These are phyloP conservation scores for Hypsopygia costalis DNA, from an alignment of 2,888 invertebrate genomes.

Conservation along the genomic window DNA sequence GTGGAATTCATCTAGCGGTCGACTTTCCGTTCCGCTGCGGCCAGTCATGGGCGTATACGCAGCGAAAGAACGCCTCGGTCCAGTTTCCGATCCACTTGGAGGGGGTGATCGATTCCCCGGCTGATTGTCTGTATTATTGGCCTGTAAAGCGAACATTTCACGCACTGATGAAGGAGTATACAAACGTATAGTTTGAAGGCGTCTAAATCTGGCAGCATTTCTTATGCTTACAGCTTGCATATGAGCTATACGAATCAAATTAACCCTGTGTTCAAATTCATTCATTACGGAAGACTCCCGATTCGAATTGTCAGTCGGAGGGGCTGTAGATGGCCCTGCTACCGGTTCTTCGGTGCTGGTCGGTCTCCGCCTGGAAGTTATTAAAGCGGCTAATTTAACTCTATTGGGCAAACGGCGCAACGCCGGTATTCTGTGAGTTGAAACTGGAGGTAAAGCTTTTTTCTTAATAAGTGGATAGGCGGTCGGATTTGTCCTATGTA, in stretches of 20 bases:
- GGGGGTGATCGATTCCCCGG: constrained; percentile 33
- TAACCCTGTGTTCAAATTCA: constrained; percentile 58
- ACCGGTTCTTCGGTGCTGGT: constrained; percentile 51
- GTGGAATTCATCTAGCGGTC: constrained; percentile 39
- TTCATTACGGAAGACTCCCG: constrained; percentile 37
- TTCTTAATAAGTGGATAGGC: constrained; percentile 59
- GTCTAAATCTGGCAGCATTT: constrained; percentile 60
- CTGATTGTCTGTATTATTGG: constrained; percentile 36
- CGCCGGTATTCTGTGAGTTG: constrained; percentile 59
- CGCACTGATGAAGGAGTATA: constrained; percentile 67
- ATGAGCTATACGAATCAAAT: constrained; percentile 63
- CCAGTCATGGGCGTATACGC: constrained; percentile 42
- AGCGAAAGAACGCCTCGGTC: constrained; percentile 33
- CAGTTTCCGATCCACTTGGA: constrained; percentile 29
- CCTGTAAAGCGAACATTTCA: constrained; percentile 59
- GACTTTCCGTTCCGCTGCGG: constrained; percentile 30
- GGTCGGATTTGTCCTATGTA: constrained; percentile 63
- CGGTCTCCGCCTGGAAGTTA: constrained; percentile 24
- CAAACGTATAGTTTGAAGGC: constrained; percentile 63
- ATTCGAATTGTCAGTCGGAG: constrained; percentile 25
- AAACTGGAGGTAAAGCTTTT: constrained; percentile 50
- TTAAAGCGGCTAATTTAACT: constrained; percentile 21
- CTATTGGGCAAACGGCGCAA: constrained; percentile 48
- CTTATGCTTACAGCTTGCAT: constrained; percentile 61
- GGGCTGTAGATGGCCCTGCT: constrained; percentile 48